Evolutionary conservation across 37 sponge, comb jelly and placozoan species (phyloP), one percentile per base, ranked within the genome.

Genomic region (Halisarca cf. caerulea): DNA sequence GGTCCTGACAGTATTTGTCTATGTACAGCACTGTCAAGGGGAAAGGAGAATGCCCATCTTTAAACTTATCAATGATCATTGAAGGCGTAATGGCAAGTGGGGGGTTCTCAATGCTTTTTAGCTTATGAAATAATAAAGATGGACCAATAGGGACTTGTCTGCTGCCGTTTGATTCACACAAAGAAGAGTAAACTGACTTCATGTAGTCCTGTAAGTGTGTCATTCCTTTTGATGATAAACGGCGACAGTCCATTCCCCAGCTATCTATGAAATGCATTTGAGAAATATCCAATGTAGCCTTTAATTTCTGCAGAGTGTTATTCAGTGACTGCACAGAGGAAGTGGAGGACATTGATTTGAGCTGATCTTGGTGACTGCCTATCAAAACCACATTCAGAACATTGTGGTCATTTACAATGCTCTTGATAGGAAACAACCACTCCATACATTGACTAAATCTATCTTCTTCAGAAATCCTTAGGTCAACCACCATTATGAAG

Each of bases 401-500:
- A n/a, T 30, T 28, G 30, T 62, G 25, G 6, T n/a, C 7, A 62
- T n/a, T 28, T 7, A n/a, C 6, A 15, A 62, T 62, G 25, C 30
- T 30, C 30, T 15, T n/a, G 30, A 62, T 62, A 62, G 64, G 64
- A 15, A n/a, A 30, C 64, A 62, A 62, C 64, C 64, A 62, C 30
- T 62, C 64, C n/a, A 62, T 15, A 62, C 64, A 62, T 28, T 62
- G 64, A 7, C 15, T 28, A 7, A 62, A n/a, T 23, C 64, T 62
- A 7, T 62, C 64, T 4, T 62, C 30, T n/a, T 62, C 25, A 62
- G 64, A 28, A 62, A 6, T 20, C 18, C n/a, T 62, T 4, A 62
- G 64, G 64, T 62, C 64, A 30, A 62, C 64, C 30, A 62, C n/a
- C 64, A 62, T 62, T 28, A 62, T n/a, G n/a, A 62, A 62, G 7